A percentile compares a stretch with the other conserved stretches of the same genome.
Conservation (phyloP, 2,888 invertebrate genomes). For the Notocelia uddmanniana region DNA sequence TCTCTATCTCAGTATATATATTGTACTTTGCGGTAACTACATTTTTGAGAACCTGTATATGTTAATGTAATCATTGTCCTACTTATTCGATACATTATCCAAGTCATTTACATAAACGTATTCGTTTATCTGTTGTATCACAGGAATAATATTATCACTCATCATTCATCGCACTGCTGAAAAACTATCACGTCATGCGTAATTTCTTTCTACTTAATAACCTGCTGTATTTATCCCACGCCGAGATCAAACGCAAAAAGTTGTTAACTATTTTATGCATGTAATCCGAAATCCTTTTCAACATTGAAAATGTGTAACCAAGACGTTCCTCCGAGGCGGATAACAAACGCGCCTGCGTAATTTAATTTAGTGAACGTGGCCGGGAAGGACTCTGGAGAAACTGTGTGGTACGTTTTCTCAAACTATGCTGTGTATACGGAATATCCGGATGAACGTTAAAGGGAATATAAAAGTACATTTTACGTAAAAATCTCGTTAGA, state of each 20-base stretch:
- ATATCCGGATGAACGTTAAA: background rate
- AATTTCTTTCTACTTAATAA: slow-evolving; percentile 1
- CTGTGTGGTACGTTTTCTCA: slow-evolving; percentile 21
- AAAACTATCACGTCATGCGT: background rate
- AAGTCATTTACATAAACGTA: background rate
- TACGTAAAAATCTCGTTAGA: background rate
- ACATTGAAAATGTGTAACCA: slow-evolving; percentile 6
- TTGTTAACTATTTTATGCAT: slow-evolving; percentile 21
- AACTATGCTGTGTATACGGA: slow-evolving; percentile 15
- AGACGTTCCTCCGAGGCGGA: slow-evolving; percentile 5
- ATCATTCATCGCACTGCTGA: background rate
- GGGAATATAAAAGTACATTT: background rate
- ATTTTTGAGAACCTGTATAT: too few relatives aligned
- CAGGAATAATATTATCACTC: background rate
- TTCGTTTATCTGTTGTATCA: background rate
- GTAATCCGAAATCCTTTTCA: slow-evolving; percentile 26
- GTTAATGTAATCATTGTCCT: background rate
- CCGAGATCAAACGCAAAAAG: slow-evolving; percentile 1
- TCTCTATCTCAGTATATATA: too few relatives aligned
- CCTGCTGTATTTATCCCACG: background rate
- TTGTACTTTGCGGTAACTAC: too few relatives aligned
- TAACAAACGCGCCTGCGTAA: slow-evolving; percentile 32
- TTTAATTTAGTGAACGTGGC: slow-evolving; percentile 41
- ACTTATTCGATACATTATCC: background rate
- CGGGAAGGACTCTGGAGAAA: slow-evolving; percentile 5